Percentiles rank a stretch among this genome's conserved stretches.
Evolutionary conservation across 2,888 invertebrate species (phyloP).

Genomic region (Balanococcus diminutus): DNA sequence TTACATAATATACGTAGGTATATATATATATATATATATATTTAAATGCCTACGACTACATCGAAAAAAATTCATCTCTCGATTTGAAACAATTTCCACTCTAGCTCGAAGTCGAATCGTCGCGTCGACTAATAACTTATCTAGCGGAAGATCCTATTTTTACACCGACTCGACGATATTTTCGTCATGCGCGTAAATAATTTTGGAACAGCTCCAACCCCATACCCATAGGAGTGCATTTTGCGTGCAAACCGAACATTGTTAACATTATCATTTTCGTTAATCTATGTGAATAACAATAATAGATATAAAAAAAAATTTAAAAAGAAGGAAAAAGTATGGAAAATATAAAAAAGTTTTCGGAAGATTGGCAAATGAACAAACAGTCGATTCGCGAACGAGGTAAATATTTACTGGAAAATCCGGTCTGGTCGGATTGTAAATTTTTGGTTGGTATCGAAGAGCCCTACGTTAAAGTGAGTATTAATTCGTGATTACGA

Average conservation of each 20-base stretch:
- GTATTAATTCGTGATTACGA: neutral
- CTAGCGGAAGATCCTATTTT: constrained; percentile 17
- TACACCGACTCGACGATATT: neutral
- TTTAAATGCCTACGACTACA: too few relatives aligned
- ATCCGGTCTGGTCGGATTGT: constrained; percentile 83
- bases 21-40: too few relatives aligned
- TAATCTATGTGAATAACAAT: neutral
- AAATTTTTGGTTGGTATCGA: constrained; percentile 80
- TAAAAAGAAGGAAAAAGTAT: neutral
- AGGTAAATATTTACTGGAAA: constrained; percentile 75
- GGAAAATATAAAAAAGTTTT: constrained; percentile 34
- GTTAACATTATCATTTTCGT: constrained; percentile 4
- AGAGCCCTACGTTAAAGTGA: constrained; percentile 30
- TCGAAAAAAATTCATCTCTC: neutral
- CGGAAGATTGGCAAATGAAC: constrained; percentile 75
- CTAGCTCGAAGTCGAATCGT: neutral
- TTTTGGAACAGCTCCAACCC: constrained; percentile 7
- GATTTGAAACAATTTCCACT: neutral
- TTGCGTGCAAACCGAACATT: neutral
- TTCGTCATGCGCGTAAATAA: neutral
- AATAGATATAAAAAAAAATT: neutral
- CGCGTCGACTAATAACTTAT: constrained; percentile 2
- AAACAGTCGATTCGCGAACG: constrained; percentile 75
- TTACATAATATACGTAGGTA: too few relatives aligned
- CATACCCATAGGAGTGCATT: neutral